phyloP scores from a whole-genome alignment of 2,113 vertebrate species.

The Taxidea taxus region DNA sequence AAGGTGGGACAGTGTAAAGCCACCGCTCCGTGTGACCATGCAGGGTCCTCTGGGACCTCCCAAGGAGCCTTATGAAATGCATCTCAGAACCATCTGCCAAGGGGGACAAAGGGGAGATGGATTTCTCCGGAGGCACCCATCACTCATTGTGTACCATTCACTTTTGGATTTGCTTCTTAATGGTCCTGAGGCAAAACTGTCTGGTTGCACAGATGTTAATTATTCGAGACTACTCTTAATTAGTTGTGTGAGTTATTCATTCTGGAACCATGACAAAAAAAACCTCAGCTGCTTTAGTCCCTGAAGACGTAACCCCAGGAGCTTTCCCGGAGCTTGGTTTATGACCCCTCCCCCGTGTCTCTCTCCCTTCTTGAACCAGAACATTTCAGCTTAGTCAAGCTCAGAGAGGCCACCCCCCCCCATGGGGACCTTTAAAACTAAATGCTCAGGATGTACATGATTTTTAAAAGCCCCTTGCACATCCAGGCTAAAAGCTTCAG shows the following conservation, averaged over 20 bases:
- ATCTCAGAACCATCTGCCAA: not conserved
- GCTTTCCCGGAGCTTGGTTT: conserved; percentile 56
- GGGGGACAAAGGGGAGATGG: not conserved
- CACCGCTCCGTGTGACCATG: not conserved
- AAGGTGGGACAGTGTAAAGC: not conserved
- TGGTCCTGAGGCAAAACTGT: conserved; percentile 75
- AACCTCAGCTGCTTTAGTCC: conserved; percentile 71
- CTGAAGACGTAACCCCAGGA: not conserved
- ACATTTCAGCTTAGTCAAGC: conserved; percentile 73
- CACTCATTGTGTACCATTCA: not conserved
- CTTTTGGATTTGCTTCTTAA: conserved; percentile 15
- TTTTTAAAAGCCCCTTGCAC: conserved; percentile 47
- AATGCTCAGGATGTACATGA: conserved; percentile 58
- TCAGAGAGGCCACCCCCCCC: conserved; percentile 66
- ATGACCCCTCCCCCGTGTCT: not conserved
- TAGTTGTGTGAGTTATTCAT: conserved; percentile 77
- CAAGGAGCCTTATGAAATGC: not conserved
- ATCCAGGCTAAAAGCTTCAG: conserved; percentile 12
- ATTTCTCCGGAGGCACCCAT: not conserved
- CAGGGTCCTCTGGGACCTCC: not conserved
- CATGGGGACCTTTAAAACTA: conserved; percentile 67
- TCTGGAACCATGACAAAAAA: conserved; percentile 66
- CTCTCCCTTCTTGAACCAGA: conserved; percentile 65
- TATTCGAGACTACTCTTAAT: conserved; percentile 82
- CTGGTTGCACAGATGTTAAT: conserved; percentile 83